Evolutionary conservation across 2,797 vertebrate genomes (phyloP).

Genomic region (Chiroxiphia lanceolata): DNA sequence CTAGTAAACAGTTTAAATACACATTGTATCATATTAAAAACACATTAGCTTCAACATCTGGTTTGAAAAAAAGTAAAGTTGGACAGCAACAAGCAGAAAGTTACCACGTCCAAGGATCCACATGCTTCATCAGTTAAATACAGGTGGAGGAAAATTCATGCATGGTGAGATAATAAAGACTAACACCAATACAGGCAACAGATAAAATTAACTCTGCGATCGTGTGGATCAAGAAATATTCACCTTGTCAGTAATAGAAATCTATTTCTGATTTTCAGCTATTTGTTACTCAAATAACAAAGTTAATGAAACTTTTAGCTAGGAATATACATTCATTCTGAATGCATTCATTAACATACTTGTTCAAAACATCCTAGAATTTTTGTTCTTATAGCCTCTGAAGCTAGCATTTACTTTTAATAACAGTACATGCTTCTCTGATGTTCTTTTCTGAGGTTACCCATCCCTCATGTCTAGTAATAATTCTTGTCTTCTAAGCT

Average conservation of each 20-base stretch:
- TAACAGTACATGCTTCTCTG: neutral
- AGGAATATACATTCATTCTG: neutral
- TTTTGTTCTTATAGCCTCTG: neutral
- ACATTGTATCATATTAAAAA: neutral
- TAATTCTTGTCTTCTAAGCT: neutral
- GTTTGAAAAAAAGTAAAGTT: neutral
- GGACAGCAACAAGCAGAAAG: neutral
- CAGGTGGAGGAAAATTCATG: neutral
- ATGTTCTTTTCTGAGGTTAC: neutral
- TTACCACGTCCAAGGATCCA: neutral
- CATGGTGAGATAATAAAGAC: neutral
- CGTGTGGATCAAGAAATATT: neutral
- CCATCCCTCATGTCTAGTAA: neutral
- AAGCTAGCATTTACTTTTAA: neutral
- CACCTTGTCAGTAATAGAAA: neutral
- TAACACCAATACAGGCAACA: neutral
- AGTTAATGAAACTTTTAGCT: neutral
- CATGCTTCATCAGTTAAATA: neutral
- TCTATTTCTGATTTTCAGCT: neutral
- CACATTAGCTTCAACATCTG: slow-evolving; percentile 5
- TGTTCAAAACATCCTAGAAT: neutral
- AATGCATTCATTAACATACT: neutral
- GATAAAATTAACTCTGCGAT: neutral
- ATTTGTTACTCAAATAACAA: neutral
- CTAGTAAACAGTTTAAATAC: neutral